Percentiles rank a stretch among this genome's conserved stretches.
Evolutionary conservation across 2,888 invertebrate species (phyloP).

Genomic region (Erannis defoliaria): DNA sequence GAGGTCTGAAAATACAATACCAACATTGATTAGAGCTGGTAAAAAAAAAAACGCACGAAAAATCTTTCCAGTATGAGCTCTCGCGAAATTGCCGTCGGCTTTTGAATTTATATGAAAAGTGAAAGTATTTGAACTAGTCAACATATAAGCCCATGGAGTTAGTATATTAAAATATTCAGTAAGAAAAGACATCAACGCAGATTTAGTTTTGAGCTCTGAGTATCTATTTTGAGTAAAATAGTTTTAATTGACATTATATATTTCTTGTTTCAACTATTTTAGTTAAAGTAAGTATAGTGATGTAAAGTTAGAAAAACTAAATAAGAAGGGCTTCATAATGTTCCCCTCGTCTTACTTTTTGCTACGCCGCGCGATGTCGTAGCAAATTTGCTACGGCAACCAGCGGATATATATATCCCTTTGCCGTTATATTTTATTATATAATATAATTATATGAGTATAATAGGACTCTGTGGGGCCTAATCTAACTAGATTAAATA

Average conservation of each 20-base stretch:
- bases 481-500: too few relatives aligned
- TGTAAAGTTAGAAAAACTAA: neutral
- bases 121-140: neutral
- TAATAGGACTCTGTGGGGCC: too few relatives aligned
- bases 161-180: neutral
- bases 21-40: too few relatives aligned
- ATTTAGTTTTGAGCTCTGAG: neutral
- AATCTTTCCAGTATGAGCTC: neutral
- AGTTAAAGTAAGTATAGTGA: too few relatives aligned
- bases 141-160: neutral
- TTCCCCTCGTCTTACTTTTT: neutral
- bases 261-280: too few relatives aligned
- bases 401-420: too few relatives aligned
- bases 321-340: neutral
- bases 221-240: too few relatives aligned
- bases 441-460: too few relatives aligned
- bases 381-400: conserved; percentile 9
- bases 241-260: too few relatives aligned
- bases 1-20: too few relatives aligned
- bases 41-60: neutral
- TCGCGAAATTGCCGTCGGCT: neutral
- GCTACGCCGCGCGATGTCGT: too few relatives aligned
- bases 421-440: too few relatives aligned
- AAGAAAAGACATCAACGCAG: conserved; percentile 25
- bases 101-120: neutral